A percentile compares a stretch with the other conserved stretches of the same genome.
These are phyloP conservation scores for Chalcosyrphus nemorum DNA, from an alignment of 2,888 invertebrate genomes.

Conservation along the genomic window DNA sequence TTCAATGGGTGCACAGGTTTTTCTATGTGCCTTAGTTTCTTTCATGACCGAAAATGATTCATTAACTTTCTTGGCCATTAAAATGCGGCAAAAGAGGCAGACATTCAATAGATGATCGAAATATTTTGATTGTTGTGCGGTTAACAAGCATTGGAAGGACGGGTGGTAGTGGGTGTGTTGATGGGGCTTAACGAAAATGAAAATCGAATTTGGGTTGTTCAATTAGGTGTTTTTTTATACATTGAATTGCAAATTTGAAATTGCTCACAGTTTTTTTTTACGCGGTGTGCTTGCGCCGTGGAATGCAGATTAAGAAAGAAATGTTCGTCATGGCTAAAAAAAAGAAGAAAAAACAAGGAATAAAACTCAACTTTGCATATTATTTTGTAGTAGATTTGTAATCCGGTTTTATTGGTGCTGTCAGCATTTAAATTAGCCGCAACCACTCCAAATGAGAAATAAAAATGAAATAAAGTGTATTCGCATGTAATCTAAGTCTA, in stretches of 20 bases:
- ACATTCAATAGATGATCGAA: conserved; percentile 1
- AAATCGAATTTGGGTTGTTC: conserved; percentile 24
- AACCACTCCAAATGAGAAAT: conserved; percentile 1
- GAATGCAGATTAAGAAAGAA: conserved; percentile 35
- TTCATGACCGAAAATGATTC: conserved; percentile 4
- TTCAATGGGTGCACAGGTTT: not conserved
- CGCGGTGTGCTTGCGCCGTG: not conserved
- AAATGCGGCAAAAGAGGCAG: not conserved
- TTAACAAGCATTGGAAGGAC: not conserved
- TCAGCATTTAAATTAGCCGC: conserved; percentile 12
- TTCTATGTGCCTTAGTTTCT: not conserved
- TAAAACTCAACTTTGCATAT: conserved; percentile 31
- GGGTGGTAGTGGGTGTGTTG: not conserved
- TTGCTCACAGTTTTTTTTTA: conserved; percentile 28
- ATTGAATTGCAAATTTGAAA: conserved; percentile 20
- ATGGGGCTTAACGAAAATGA: conserved; percentile 17
- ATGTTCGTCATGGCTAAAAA: conserved; percentile 55
- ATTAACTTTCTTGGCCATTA: conserved; percentile 17
- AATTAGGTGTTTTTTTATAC: conserved; percentile 12
- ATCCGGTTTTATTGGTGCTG: conserved; percentile 35
- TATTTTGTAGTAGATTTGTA: conserved; percentile 16
- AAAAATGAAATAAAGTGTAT: not conserved
- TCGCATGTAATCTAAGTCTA: not conserved
- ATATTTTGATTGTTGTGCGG: conserved; percentile 3
- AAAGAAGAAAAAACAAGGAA: not conserved